A percentile compares a stretch with the other conserved stretches of the same genome.
Evolutionary conservation across 1,140 invertebrate genomes (phyloP).

Genomic region (Pachypsylla venusta): DNA sequence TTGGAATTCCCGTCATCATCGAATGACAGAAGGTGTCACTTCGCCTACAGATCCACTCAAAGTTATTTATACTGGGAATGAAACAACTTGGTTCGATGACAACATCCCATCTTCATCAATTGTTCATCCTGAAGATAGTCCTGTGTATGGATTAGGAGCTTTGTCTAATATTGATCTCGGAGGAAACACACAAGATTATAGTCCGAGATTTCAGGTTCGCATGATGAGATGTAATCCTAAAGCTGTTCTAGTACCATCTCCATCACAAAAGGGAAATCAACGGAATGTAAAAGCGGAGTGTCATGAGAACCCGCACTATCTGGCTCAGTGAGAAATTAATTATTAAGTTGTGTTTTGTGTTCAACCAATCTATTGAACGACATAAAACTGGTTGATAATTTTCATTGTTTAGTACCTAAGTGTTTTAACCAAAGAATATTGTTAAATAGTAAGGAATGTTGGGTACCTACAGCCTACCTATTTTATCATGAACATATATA

Average conservation of each 20-base stretch:
- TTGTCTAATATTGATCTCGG: neutral
- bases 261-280: neutral
- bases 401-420: too few relatives aligned
- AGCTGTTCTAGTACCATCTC: neutral
- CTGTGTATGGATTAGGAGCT: neutral
- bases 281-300: neutral
- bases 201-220: conserved; percentile 1
- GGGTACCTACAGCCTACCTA: too few relatives aligned
- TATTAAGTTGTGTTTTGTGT: too few relatives aligned
- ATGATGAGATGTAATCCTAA: neutral
- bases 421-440: too few relatives aligned
- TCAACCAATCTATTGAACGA: too few relatives aligned
- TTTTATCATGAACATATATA: too few relatives aligned
- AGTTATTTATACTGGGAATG: neutral
- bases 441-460: too few relatives aligned
- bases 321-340: neutral
- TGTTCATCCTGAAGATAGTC: neutral
- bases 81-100: conserved; percentile 4
- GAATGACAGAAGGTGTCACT: neutral
- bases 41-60: neutral
- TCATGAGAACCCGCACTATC: neutral
- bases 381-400: too few relatives aligned
- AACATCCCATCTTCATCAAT: neutral
- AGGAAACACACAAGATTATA: neutral
- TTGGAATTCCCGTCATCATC: neutral